A percentile compares a stretch with the other conserved stretches of the same genome.
Evolutionary conservation across 2,888 invertebrate genomes (phyloP).

Genomic region (Hirtodrosophila histrioides): DNA sequence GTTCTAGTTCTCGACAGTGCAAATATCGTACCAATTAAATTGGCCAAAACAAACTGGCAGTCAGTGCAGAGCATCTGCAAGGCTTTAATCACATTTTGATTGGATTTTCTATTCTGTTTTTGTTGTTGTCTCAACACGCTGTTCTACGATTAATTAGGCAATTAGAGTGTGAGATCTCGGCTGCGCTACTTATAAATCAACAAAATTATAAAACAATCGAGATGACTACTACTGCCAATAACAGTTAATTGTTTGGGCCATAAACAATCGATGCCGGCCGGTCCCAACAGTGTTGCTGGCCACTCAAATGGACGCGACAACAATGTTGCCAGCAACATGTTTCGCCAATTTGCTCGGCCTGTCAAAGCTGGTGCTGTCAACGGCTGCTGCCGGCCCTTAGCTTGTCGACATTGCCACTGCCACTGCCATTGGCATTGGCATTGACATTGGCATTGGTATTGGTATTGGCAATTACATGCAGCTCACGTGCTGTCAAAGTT

Average conservation of each 20-base stretch:
- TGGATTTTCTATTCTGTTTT: background rate
- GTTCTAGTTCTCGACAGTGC: slow-evolving; percentile 50
- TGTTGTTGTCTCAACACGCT: slow-evolving; percentile 23
- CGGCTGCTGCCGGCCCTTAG: background rate
- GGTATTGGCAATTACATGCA: slow-evolving; percentile 76
- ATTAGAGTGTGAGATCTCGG: slow-evolving; percentile 41
- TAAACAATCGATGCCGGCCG: slow-evolving; percentile 35
- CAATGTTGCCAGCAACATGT: slow-evolving; percentile 52
- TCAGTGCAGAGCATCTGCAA: slow-evolving; percentile 37
- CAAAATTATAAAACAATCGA: slow-evolving; percentile 68
- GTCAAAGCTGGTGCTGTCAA: slow-evolving; percentile 46
- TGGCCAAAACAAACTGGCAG: slow-evolving; percentile 45
- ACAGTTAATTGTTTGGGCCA: slow-evolving; percentile 63
- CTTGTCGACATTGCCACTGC: slow-evolving; percentile 26
- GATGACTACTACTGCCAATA: slow-evolving; percentile 47
- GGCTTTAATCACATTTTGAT: slow-evolving; percentile 60
- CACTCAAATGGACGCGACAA: slow-evolving; percentile 20
- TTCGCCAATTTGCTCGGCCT: slow-evolving; percentile 71
- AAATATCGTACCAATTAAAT: slow-evolving; percentile 74
- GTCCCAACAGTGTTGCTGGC: slow-evolving; percentile 17
- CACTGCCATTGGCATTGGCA: slow-evolving; percentile 24
- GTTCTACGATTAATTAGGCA: slow-evolving; percentile 65
- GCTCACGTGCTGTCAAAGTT: slow-evolving; percentile 78
- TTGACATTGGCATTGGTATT: slow-evolving; percentile 27
- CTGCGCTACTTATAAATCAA: slow-evolving; percentile 52